Conservation (phyloP, 2,113 vertebrate genomes). For the Tylochromis polylepis region DNA sequence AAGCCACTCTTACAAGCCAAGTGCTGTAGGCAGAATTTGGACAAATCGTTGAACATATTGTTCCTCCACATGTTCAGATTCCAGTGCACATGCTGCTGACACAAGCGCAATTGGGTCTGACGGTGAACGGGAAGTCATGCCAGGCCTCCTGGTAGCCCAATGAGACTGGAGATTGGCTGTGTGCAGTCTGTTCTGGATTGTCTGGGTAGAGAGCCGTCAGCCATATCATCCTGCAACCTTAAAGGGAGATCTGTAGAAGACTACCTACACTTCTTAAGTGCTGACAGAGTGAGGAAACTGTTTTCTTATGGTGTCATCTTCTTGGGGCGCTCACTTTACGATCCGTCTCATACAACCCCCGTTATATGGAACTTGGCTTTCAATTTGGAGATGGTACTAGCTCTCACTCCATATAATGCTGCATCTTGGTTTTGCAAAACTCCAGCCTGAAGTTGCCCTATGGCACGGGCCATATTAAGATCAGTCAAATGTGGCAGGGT, state of each 20-base stretch:
- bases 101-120: not conserved
- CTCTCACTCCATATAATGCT: not conserved
- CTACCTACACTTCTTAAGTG: not conserved
- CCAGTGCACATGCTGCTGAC: not conserved
- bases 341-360: no score
- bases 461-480: not conserved
- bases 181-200: not conserved
- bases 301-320: not conserved
- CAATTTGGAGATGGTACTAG: not conserved
- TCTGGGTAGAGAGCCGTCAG: not conserved
- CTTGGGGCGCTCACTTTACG: no score
- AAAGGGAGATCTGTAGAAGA: not conserved
- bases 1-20: not conserved
- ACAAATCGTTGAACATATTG: not conserved
- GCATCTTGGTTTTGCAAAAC: not conserved
- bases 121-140: not conserved
- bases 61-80: not conserved
- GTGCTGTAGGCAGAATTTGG: not conserved
- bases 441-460: not conserved
- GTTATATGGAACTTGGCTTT: not conserved
- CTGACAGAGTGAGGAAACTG: not conserved
- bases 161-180: not conserved
- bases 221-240: not conserved
- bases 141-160: not conserved
- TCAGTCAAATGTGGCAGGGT: not conserved